Percentiles rank a stretch among this genome's conserved stretches.
Conservation (phyloP, 2,797 vertebrate species). For the Luscinia luscinia region DNA sequence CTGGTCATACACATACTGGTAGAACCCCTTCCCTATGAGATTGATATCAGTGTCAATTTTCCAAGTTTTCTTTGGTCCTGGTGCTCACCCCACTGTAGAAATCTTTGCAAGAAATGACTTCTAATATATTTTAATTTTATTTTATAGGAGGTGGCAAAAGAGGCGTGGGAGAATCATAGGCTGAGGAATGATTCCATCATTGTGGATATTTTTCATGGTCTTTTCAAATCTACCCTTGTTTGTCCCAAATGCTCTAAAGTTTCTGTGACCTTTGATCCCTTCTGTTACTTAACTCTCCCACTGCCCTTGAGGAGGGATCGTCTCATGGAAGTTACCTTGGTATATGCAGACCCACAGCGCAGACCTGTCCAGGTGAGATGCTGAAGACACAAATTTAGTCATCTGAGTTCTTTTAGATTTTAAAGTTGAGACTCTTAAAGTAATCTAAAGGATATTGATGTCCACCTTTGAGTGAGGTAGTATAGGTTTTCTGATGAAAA, state of each 20-base stretch:
- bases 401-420: not conserved
- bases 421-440: not conserved
- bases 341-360: slow-evolving; percentile 87
- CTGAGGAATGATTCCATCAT: slow-evolving; percentile 98
- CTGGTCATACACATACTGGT: not conserved
- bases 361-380: slow-evolving; percentile 86
- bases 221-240: slow-evolving; percentile 98
- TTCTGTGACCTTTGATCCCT: slow-evolving; percentile 98
- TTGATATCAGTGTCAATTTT: not conserved
- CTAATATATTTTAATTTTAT: slow-evolving; percentile 36
- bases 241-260: slow-evolving; percentile 95
- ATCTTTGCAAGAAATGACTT: not conserved
- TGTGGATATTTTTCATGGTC: slow-evolving; percentile 98
- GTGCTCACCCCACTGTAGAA: not conserved
- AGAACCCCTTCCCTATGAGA: not conserved
- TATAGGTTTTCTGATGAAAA: not conserved
- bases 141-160: slow-evolving; percentile 92
- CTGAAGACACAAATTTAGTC: not conserved
- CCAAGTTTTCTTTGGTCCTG: not conserved
- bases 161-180: slow-evolving; percentile 97
- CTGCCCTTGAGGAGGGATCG: slow-evolving; percentile 96
- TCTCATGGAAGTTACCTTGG: slow-evolving; percentile 91
- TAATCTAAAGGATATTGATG: not conserved
- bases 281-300: slow-evolving; percentile 97
- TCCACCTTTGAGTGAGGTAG: not conserved